A percentile compares a stretch with the other conserved stretches of the same genome.
These are phyloP conservation scores for Spea bombifrons DNA, from an alignment of 2,113 vertebrate genomes.

Conservation along the genomic window DNA sequence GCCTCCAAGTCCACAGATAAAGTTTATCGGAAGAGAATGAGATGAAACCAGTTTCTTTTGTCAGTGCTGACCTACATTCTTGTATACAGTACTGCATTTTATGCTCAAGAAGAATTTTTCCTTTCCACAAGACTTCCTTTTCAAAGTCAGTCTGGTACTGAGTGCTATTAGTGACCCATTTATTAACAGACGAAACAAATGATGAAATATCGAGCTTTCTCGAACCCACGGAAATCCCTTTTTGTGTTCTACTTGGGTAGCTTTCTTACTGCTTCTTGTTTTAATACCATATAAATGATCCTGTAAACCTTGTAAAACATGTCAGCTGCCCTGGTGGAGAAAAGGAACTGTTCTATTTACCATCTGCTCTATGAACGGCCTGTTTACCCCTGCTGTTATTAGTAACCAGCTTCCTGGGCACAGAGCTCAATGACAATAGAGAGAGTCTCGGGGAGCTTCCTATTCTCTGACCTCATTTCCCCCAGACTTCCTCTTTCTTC, in stretches of 20 bases:
- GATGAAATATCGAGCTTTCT: neutral
- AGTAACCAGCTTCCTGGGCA: neutral
- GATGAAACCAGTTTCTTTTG: too few species aligned
- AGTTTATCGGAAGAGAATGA: too few species aligned
- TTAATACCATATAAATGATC: neutral
- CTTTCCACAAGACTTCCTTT: too few species aligned
- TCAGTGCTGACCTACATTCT: too few species aligned
- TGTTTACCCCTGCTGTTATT: neutral
- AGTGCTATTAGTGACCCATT: too few species aligned
- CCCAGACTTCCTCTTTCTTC: conserved; percentile 4
- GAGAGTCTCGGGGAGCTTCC: conserved; percentile 7
- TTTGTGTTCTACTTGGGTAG: neutral
- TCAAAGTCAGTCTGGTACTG: too few species aligned
- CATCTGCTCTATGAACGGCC: too few species aligned
- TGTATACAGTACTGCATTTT: too few species aligned
- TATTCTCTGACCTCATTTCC: conserved; percentile 30
- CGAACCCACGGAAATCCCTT: neutral
- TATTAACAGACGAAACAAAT: too few species aligned
- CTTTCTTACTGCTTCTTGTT: neutral
- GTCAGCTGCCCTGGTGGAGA: neutral
- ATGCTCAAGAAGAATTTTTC: too few species aligned
- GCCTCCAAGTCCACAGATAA: too few species aligned
- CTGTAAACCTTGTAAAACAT: neutral
- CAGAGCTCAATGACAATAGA: neutral
- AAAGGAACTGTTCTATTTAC: too few species aligned